Conservation (phyloP, 1,140 invertebrate species). For the Bombus cullumanus region DNA sequence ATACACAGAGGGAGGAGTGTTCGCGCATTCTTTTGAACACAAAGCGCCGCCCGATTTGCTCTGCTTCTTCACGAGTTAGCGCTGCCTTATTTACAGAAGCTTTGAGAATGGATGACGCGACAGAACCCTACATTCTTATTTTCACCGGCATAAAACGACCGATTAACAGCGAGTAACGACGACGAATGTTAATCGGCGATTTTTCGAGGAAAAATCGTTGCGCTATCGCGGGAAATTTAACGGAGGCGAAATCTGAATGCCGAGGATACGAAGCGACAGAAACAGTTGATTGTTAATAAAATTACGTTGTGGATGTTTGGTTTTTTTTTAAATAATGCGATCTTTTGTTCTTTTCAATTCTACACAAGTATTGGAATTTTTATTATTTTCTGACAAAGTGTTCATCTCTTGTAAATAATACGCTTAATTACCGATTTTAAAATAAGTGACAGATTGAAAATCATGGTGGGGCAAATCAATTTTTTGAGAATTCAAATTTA, state of each 20-base stretch:
- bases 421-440: not conserved
- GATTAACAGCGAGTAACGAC: not conserved
- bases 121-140: not conserved
- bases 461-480: not conserved
- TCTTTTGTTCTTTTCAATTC: not conserved
- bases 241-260: not conserved
- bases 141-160: no score
- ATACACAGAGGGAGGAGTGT: not conserved
- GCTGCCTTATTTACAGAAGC: conserved; percentile 15
- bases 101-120: not conserved
- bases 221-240: no score
- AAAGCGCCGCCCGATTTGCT: not conserved
- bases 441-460: not conserved
- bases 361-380: no score
- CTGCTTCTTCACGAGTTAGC: conserved; percentile 10
- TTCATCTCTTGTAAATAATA: not conserved
- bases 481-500: not conserved
- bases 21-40: conserved; percentile 31
- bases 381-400: not conserved
- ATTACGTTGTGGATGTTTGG: not conserved
- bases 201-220: not conserved
- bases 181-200: not conserved
- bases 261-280: not conserved
- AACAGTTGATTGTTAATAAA: not conserved
- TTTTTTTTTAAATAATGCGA: not conserved